Evolutionary conservation across 2,888 invertebrate genomes (phyloP).

Genomic region (Leucania comma): DNA sequence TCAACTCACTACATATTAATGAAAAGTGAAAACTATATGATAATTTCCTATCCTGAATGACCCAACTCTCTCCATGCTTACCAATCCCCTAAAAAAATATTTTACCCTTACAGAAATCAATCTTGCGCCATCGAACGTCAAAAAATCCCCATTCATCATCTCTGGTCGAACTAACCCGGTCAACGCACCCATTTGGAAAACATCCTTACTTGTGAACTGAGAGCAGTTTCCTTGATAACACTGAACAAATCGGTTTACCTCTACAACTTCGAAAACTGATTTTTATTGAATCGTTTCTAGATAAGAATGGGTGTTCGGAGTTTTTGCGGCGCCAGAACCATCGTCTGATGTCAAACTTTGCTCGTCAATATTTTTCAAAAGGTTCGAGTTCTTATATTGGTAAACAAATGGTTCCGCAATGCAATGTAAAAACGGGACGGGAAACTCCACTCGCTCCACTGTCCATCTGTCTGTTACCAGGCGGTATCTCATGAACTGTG

Average conservation of each 20-base stretch:
- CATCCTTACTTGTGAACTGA: constrained; percentile 58
- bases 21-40: too few relatives aligned
- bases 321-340: constrained; percentile 59
- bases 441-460: too few relatives aligned
- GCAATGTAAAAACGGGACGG: too few relatives aligned
- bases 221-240: constrained; percentile 63
- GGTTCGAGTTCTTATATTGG: constrained; percentile 7
- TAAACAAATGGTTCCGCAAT: not conserved
- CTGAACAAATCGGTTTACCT: constrained; percentile 66
- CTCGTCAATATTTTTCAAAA: constrained; percentile 63
- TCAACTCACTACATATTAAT: too few relatives aligned
- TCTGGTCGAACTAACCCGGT: constrained; percentile 39
- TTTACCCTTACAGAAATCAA: constrained; percentile 31
- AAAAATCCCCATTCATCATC: constrained; percentile 39
- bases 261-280: constrained; percentile 58
- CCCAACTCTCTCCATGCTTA: not conserved
- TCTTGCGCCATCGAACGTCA: constrained; percentile 31
- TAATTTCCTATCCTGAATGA: too few relatives aligned
- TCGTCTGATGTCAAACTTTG: constrained; percentile 54
- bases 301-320: constrained; percentile 60
- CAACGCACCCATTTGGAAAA: constrained; percentile 62
- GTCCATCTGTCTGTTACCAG: too few relatives aligned
- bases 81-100: constrained; percentile 6
- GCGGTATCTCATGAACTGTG: too few relatives aligned
- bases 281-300: constrained; percentile 66